phyloP scores from a whole-genome alignment of 92 coral and sea anemone genomes.

The Virgularia gustaviana region DNA sequence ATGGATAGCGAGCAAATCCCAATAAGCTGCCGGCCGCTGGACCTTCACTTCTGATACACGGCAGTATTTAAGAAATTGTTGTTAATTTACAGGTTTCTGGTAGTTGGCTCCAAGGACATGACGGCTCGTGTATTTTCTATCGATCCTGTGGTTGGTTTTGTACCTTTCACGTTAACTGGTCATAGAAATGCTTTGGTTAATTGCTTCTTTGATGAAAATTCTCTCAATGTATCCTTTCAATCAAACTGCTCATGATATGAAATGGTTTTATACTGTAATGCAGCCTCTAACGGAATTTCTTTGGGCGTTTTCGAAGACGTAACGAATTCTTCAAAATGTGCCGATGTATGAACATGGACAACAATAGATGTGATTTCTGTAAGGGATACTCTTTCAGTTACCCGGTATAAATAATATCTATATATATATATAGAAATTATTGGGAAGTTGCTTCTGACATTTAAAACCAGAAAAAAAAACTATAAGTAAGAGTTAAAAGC shows the following conservation, averaged over 20 bases:
- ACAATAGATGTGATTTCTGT: too few species aligned
- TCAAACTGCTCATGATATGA: neutral
- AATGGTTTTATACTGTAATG: too few species aligned
- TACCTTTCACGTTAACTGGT: slow-evolving; percentile 83
- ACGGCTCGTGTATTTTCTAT: slow-evolving; percentile 79
- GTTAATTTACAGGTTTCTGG: slow-evolving; percentile 76
- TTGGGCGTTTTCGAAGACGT: too few species aligned
- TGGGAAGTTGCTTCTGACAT: too few species aligned
- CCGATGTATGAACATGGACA: too few species aligned
- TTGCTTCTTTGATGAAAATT: slow-evolving; percentile 73
- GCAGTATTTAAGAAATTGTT: neutral
- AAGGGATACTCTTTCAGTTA: too few species aligned
- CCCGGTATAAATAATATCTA: too few species aligned
- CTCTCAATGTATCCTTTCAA: slow-evolving; percentile 97
- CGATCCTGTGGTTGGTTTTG: slow-evolving; percentile 64
- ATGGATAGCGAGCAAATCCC: too few species aligned
- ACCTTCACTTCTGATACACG: neutral
- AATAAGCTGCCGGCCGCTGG: too few species aligned
- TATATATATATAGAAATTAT: too few species aligned
- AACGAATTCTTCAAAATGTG: neutral
- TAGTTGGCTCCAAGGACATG: slow-evolving; percentile 89
- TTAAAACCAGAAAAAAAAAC: slow-evolving; percentile 15
- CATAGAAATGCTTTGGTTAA: slow-evolving; percentile 70
- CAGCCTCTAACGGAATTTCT: too few species aligned
- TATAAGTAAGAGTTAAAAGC: neutral